Percentiles rank a stretch among this genome's conserved stretches.
These are phyloP conservation scores for Cerceris ruficornis DNA, from an alignment of 2,888 invertebrate genomes.

Conservation along the genomic window DNA sequence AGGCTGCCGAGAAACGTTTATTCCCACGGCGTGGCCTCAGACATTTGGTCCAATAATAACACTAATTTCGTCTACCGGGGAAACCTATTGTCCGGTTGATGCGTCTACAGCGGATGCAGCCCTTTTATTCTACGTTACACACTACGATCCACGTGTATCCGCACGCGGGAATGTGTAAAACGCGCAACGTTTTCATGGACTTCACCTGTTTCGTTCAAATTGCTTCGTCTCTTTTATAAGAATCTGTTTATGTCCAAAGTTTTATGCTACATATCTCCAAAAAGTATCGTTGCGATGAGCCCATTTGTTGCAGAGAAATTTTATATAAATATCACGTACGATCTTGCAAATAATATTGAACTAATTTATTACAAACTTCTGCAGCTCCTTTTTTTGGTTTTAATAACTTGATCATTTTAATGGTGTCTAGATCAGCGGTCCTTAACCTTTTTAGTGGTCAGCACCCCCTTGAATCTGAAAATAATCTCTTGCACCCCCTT, in stretches of 20 bases:
- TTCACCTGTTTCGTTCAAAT: slow-evolving; percentile 55
- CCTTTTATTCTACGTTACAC: slow-evolving; percentile 67
- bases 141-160: slow-evolving; percentile 49
- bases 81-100: slow-evolving; percentile 78
- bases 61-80: slow-evolving; percentile 79
- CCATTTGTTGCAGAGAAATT: too few relatives aligned
- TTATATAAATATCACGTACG: too few relatives aligned
- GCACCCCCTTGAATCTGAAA: too few relatives aligned
- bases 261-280: too few relatives aligned
- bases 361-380: too few relatives aligned
- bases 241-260: not conserved
- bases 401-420: too few relatives aligned
- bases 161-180: slow-evolving; percentile 51
- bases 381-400: too few relatives aligned
- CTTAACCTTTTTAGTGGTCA: too few relatives aligned
- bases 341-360: too few relatives aligned
- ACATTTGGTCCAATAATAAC: slow-evolving; percentile 81
- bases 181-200: slow-evolving; percentile 48
- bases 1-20: slow-evolving; percentile 62
- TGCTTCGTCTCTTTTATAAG: slow-evolving; percentile 4
- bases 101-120: slow-evolving; percentile 75
- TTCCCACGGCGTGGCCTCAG: slow-evolving; percentile 79
- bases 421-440: too few relatives aligned
- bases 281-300: too few relatives aligned
- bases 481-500: too few relatives aligned